phyloP scores from a whole-genome alignment of 2,113 vertebrate genomes.

The Tenrec ecaudatus region DNA sequence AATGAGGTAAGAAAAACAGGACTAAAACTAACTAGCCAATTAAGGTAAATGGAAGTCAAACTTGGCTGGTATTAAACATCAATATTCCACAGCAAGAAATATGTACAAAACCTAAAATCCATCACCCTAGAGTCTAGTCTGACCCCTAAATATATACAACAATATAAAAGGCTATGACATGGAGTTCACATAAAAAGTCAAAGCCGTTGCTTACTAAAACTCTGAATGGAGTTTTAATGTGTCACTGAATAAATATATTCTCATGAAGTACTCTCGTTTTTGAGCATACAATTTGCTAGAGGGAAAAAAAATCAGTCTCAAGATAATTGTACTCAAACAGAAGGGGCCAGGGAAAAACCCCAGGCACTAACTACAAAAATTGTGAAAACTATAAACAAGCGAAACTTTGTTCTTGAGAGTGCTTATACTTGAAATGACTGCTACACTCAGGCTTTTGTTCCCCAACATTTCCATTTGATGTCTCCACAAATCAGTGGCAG shows the following conservation, averaged over 20 bases:
- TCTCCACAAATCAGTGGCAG: constrained; percentile 69
- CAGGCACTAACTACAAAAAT: constrained; percentile 79
- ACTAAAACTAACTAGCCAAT: background rate
- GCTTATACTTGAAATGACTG: constrained; percentile 40
- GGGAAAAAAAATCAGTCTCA: constrained; percentile 79
- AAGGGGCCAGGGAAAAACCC: constrained; percentile 74
- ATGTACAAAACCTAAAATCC: background rate
- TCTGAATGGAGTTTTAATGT: constrained; percentile 83
- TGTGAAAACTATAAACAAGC: constrained; percentile 54
- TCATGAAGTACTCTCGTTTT: constrained; percentile 83
- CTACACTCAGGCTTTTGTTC: constrained; percentile 9
- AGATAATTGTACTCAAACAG: constrained; percentile 80
- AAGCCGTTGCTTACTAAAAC: constrained; percentile 80
- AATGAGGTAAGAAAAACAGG: background rate
- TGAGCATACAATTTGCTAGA: constrained; percentile 82
- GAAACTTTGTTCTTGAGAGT: constrained; percentile 59
- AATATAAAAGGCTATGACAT: background rate
- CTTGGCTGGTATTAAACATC: constrained; percentile 37
- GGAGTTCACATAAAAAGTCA: constrained; percentile 79
- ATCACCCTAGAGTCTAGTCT: no score
- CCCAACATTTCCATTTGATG: constrained; percentile 53
- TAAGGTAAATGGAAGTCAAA: constrained; percentile 11
- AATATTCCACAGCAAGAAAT: constrained; percentile 41
- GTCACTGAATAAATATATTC: constrained; percentile 81
- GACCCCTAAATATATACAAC: background rate